Base-by-base conservation (phyloP, 2,113 vertebrate genomes). In the Opisthocomus hoazin region DNA sequence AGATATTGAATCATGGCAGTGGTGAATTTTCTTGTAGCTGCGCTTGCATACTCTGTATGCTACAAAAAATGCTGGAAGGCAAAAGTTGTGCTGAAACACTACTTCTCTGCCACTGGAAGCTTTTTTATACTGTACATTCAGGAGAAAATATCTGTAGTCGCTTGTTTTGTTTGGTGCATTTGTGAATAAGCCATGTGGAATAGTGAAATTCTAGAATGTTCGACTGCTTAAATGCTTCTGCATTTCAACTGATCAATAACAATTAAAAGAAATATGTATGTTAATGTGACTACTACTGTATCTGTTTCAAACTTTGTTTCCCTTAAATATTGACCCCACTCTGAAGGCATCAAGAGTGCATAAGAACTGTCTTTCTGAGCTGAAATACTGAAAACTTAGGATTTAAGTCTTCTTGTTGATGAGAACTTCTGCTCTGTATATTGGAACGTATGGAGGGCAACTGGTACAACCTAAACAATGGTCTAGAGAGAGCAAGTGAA, bases 21-120 rank as follows among this genome's bases (percentile, higher is more conserved):
- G 43, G 83, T 76, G 80, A 61, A 87, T 94, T 78, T 94, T 45
- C 30, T 53, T 64, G 43, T 90, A 90, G 71, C 64, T 66, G 24
- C 36, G 94, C 53, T 65, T 68, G 56, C 8, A 1, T 82, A 90
- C 69, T 81, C 84, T 82, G 76, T 30, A 54, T 14, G 4, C 34
- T 15, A 61, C 69, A 69, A 93, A 69, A 95, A 93, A 39, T 71
- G 86, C 96, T 93, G n/a, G 77, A 79, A 84, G 94, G 94, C 89
- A 94, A 5, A 91, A 94, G 69, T 71, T 82, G 45, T 76, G 74
- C 73, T 87, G 61, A 74, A 94, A 46, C 46, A n/a, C 51, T 87
- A n/a, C 51, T 87, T 81, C 81, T 94, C 37, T 92, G 83, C 73
- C 78, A 22, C 66, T 86, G 39, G 24, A 89, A 84, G 76, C 32